Evolutionary conservation across 2,888 invertebrate species (phyloP).

Genomic region (Allolobophora icterica): DNA sequence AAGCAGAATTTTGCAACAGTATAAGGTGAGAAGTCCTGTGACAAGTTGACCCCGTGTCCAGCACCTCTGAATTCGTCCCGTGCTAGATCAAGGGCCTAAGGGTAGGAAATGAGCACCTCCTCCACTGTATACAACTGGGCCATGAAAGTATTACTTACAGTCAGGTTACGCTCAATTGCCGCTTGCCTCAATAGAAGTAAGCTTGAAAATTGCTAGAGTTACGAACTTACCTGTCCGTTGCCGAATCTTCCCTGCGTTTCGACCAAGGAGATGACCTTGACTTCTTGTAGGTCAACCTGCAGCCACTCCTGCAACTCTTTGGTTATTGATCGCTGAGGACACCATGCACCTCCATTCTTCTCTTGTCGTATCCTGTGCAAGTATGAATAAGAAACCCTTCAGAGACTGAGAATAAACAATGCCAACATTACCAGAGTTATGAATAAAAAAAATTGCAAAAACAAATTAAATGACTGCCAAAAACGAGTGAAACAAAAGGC

Average conservation of each 20-base stretch:
- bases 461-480: constrained; percentile 30
- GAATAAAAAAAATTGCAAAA: constrained; percentile 13
- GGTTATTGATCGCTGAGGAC: constrained; percentile 82
- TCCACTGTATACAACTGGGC: not conserved
- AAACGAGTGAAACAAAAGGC: not conserved
- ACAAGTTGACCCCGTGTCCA: not conserved
- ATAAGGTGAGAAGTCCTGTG: not conserved
- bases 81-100: not conserved
- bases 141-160: not conserved
- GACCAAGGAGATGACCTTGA: constrained; percentile 82
- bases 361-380: constrained; percentile 66
- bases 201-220: not conserved
- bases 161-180: not conserved
- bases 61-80: not conserved
- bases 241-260: constrained; percentile 92
- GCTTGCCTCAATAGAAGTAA: not conserved
- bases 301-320: constrained; percentile 76
- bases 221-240: constrained; percentile 73
- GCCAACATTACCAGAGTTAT: not conserved
- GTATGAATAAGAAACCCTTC: not conserved
- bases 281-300: constrained; percentile 79
- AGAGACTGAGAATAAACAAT: not conserved
- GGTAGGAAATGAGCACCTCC: not conserved
- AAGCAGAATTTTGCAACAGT: not conserved
- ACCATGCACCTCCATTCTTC: constrained; percentile 90